Percentiles rank a stretch among this genome's conserved stretches.
These are phyloP conservation scores for Rhodophaea formosa DNA, from an alignment of 2,888 invertebrate genomes.

Conservation along the genomic window DNA sequence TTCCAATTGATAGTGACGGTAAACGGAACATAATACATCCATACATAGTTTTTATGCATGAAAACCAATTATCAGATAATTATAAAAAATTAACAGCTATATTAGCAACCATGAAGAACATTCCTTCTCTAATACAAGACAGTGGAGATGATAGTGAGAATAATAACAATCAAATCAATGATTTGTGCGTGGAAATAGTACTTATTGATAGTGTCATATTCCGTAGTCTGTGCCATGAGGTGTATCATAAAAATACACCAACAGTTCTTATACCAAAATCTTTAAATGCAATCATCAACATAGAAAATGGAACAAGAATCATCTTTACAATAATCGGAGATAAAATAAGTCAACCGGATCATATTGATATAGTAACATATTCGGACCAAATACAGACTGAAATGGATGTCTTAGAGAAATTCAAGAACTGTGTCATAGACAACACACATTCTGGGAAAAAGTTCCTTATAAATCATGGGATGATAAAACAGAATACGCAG, in stretches of 20 bases:
- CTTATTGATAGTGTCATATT: constrained; percentile 64
- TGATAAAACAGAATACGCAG: constrained; percentile 67
- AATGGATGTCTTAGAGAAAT: constrained; percentile 61
- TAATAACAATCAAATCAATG: constrained; percentile 49
- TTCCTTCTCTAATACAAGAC: constrained; percentile 55
- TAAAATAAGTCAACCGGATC: constrained; percentile 58
- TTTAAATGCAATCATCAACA: constrained; percentile 76
- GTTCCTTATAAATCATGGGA: constrained; percentile 79
- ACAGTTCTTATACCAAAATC: constrained; percentile 78
- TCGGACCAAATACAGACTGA: constrained; percentile 56
- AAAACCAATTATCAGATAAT: constrained; percentile 58
- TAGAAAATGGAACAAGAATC: constrained; percentile 80
- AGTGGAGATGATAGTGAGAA: constrained; percentile 44
- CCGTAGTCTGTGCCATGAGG: constrained; percentile 64
- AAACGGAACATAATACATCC: constrained; percentile 71
- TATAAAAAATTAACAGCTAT: constrained; percentile 54
- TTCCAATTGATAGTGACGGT: constrained; percentile 71
- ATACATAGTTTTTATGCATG: constrained; percentile 70
- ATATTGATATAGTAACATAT: constrained; percentile 76
- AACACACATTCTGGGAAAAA: constrained; percentile 70
- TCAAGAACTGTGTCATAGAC: constrained; percentile 76
- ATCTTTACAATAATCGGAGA: constrained; percentile 68
- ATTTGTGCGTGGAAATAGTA: constrained; percentile 70
- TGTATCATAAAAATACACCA: constrained; percentile 64
- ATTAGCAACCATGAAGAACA: constrained; percentile 61